Conservation (phyloP, 2,113 vertebrate species). For the Pampusana beccarii region DNA sequence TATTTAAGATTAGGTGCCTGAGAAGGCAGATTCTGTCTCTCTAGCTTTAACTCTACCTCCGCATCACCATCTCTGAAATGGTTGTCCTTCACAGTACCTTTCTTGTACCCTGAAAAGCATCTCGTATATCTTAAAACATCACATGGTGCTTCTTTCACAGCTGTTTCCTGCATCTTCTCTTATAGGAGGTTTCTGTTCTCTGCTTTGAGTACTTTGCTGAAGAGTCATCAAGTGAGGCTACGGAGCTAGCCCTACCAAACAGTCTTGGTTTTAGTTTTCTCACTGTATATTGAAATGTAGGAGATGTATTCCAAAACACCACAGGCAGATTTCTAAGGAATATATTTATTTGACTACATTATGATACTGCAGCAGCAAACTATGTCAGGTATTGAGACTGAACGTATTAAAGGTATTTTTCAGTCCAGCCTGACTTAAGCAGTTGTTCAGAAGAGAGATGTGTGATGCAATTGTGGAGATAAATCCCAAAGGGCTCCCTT, state of each 20-base stretch:
- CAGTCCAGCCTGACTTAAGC: background rate
- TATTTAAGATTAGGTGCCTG: background rate
- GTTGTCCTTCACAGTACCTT: background rate
- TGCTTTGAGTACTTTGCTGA: background rate
- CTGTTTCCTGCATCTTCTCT: background rate
- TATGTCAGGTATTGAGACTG: background rate
- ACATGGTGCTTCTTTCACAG: background rate
- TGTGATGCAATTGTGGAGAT: background rate
- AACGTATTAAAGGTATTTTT: background rate
- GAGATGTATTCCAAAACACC: background rate
- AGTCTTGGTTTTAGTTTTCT: background rate
- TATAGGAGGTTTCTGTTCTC: background rate
- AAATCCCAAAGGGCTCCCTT: background rate
- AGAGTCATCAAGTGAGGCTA: background rate
- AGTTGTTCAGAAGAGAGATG: background rate
- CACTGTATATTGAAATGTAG: background rate
- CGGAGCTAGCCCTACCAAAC: background rate
- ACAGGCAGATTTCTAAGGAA: background rate
- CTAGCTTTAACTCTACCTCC: background rate
- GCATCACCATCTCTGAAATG: background rate
- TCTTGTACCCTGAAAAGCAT: background rate
- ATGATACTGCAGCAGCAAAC: background rate
- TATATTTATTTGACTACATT: background rate
- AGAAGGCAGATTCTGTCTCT: background rate
- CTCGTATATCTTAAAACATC: background rate